Conservation (phyloP, 2,888 invertebrate species). For the Eupithecia subumbrata region DNA sequence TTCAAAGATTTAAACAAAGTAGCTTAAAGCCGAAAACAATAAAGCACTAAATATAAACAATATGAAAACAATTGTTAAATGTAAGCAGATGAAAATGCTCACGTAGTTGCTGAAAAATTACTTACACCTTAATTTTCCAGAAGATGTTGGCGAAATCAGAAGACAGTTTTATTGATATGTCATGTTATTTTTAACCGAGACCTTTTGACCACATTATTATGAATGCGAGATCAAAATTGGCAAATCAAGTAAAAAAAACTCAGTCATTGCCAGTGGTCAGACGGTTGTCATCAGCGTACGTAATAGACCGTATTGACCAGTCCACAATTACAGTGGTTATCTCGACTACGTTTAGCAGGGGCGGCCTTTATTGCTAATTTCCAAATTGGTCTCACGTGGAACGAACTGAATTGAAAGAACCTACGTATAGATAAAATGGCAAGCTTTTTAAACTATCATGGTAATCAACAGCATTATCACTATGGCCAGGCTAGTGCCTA, state of each 20-base stretch:
- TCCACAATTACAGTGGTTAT: constrained; percentile 55
- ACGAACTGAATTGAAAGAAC: constrained; percentile 37
- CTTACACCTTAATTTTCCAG: no score
- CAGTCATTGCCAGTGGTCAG: neutral
- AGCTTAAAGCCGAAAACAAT: neutral
- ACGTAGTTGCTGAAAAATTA: neutral
- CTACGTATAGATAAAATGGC: neutral
- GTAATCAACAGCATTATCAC: neutral
- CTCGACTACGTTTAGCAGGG: constrained; percentile 60
- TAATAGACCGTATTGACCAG: constrained; percentile 46
- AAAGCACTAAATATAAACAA: neutral
- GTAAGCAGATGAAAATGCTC: neutral
- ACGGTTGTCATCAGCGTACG: constrained; percentile 35
- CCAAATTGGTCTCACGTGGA: constrained; percentile 48
- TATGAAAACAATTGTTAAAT: neutral
- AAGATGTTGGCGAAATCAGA: neutral
- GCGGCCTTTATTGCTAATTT: constrained; percentile 55
- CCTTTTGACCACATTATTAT: neutral
- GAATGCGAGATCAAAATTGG: neutral
- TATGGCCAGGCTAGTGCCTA: neutral
- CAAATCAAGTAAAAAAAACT: neutral
- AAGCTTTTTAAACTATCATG: neutral
- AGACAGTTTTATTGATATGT: neutral
- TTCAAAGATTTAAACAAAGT: neutral
- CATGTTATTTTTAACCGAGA: neutral